Base-by-base conservation (phyloP, 2,113 vertebrate genomes). In the Pristiophorus japonicus region DNA sequence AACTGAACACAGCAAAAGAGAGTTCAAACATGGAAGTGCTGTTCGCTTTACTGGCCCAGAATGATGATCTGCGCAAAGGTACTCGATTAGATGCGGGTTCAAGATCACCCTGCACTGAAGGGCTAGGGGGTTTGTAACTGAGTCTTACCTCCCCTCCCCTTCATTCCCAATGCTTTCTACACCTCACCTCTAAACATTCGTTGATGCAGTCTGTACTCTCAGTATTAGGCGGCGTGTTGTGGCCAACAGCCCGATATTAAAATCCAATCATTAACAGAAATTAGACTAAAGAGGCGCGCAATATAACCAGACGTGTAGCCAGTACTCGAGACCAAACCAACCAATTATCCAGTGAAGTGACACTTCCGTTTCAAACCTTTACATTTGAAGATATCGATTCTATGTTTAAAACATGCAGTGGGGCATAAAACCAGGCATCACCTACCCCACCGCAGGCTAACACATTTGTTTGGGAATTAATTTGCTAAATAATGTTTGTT, bases 41-140 rank as follows among this genome's bases (percentile, higher is more conserved):
- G 97, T 96, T 98, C 1, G 97, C 98, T 22, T 95, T 98, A 95
- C 97, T 98, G 96, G 97, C 98, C 2, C 98, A 98, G 96, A 97
- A 97, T 66, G 97, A 98, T 62, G 97, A 98, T 87, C 97, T 98
- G 85, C 97, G 97, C 67, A 97, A 97, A 98, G 98, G 98, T 98
- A 98, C 16, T 38, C 2, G 16, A 42, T 47, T 42, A 45, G 11
- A 94, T 42, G 62, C 62, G 6, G 20, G 18, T 42, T 14, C 4
- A 20, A 66, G 16, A 65, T 3, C 90, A 91, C 12, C 55, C 90
- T 65, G 24, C 45, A 51, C 20, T 34, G 7, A 30, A 27, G 84
- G 22, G 20, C 24, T 10, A 87, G 24, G 75, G 75, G 75, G 27
- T 16, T 12, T 88, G 85, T 88, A 55, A 55, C 27, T 30, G 47